phyloP scores from a whole-genome alignment of 2,888 invertebrate species.

The Psococerastis gibbosa region DNA sequence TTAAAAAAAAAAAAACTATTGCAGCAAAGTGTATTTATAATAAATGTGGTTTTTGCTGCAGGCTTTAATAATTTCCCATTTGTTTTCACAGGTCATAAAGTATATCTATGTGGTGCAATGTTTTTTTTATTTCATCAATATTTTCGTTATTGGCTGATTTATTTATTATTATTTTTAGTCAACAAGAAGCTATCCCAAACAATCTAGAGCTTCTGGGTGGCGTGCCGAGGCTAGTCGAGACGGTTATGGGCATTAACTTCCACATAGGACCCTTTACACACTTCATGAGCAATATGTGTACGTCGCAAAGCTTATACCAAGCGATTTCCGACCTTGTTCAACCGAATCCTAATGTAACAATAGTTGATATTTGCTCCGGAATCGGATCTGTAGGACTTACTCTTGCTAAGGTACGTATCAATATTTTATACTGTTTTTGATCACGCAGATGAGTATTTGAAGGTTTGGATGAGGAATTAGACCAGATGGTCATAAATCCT shows the following conservation, averaged over 20 bases:
- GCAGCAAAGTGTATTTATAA: too few relatives aligned
- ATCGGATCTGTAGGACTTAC: slow-evolving; percentile 36
- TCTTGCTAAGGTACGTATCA: slow-evolving; percentile 24
- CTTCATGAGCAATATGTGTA: not conserved
- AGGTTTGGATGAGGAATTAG: too few relatives aligned
- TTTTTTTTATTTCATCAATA: too few relatives aligned
- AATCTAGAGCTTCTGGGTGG: not conserved
- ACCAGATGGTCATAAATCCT: too few relatives aligned
- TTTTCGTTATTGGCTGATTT: too few relatives aligned
- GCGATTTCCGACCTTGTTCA: slow-evolving; percentile 2
- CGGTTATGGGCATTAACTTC: slow-evolving; percentile 2
- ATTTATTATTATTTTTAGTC: not conserved
- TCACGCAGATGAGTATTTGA: too few relatives aligned
- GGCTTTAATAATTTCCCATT: too few relatives aligned
- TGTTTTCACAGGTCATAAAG: too few relatives aligned
- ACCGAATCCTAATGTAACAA: not conserved
- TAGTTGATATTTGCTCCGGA: slow-evolving; percentile 39
- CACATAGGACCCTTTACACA: slow-evolving; percentile 2
- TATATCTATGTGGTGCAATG: too few relatives aligned
- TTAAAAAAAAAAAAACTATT: too few relatives aligned
- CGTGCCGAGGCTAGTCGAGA: not conserved
- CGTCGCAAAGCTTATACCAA: not conserved
- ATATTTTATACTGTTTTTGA: too few relatives aligned
- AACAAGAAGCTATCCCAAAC: not conserved
- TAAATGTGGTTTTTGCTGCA: too few relatives aligned